Conservation (phyloP, 2,797 vertebrate species). For the Phaenicophaeus curvirostris region DNA sequence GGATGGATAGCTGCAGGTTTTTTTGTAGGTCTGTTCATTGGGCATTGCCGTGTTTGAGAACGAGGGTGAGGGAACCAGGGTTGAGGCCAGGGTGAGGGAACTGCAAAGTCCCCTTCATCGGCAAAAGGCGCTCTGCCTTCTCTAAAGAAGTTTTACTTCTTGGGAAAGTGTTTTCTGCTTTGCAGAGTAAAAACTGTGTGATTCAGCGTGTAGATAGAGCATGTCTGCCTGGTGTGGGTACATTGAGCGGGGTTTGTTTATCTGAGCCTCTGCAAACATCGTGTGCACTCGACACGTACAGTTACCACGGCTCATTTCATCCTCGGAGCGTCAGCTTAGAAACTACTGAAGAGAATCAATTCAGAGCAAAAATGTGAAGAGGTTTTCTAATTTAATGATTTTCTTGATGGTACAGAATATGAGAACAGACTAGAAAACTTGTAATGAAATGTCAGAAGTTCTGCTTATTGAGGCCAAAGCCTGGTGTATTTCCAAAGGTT, state of each 20-base stretch:
- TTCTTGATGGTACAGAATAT: not conserved
- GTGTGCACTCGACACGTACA: not conserved
- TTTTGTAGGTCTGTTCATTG: not conserved
- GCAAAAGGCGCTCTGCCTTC: not conserved
- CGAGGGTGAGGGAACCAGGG: too few species aligned
- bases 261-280: not conserved
- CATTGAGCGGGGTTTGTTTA: not conserved
- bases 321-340: not conserved
- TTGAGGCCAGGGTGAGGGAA: rapidly evolving
- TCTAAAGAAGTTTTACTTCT: not conserved
- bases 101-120: not conserved
- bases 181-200: not conserved
- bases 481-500: not conserved
- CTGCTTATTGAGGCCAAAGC: not conserved
- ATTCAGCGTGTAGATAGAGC: not conserved
- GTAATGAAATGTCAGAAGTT: not conserved
- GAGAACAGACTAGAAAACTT: not conserved
- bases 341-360: constrained; percentile 28
- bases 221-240: not conserved
- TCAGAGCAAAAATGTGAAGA: not conserved
- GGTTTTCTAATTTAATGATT: not conserved
- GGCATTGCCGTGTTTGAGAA: not conserved
- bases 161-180: not conserved
- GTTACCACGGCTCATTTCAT: constrained; percentile 3
- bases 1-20: not conserved